Percentiles rank a stretch among this genome's conserved stretches.
These are phyloP conservation scores for Pseudochirops cupreus DNA, from an alignment of 2,797 vertebrate species.

Conservation along the genomic window DNA sequence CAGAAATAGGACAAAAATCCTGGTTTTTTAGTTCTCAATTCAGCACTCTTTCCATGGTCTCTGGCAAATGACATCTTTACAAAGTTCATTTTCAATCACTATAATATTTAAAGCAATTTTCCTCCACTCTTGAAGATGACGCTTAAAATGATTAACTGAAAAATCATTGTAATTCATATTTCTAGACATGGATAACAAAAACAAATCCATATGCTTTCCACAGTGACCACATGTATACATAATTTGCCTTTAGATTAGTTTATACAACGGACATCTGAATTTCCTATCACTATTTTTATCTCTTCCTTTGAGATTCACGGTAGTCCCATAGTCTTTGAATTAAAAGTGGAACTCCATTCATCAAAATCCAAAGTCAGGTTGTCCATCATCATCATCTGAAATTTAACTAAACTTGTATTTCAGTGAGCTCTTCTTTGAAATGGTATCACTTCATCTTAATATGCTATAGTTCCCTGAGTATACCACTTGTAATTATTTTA, in stretches of 20 bases:
- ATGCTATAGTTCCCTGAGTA: background rate
- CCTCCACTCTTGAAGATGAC: constrained; percentile 17
- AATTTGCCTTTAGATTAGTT: background rate
- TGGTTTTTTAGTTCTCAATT: background rate
- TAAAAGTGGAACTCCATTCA: background rate
- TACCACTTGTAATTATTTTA: constrained; percentile 25
- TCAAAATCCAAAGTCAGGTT: background rate
- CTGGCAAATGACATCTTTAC: background rate
- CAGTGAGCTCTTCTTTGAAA: constrained; percentile 6
- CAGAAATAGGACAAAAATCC: background rate
- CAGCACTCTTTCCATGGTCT: background rate
- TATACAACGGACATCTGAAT: background rate
- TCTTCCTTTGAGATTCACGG: background rate
- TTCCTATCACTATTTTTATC: background rate
- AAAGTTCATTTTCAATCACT: background rate
- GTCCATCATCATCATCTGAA: background rate
- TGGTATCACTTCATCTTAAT: background rate
- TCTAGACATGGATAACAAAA: background rate
- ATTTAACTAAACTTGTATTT: background rate
- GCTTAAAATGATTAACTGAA: background rate
- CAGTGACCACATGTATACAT: background rate
- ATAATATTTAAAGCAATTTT: background rate
- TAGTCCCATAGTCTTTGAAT: background rate
- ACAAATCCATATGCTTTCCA: background rate
- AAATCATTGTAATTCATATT: background rate